Evolutionary conservation across 2,113 vertebrate species (phyloP).

Genomic region (Atlantisia rogersi): DNA sequence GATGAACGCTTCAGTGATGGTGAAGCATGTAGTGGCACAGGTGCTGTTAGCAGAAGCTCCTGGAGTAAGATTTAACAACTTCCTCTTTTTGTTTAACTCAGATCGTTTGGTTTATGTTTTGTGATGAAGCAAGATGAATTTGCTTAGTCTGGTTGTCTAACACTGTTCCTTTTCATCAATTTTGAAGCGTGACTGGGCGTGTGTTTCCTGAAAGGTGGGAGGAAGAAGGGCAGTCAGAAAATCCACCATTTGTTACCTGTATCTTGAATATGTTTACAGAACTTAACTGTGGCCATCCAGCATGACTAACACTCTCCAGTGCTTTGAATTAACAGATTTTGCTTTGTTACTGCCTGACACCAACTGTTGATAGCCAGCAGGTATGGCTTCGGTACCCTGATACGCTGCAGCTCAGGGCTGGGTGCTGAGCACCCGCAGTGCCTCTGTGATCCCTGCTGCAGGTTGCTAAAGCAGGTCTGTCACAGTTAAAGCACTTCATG

Average conservation of each 20-base stretch:
- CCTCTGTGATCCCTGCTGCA: not conserved
- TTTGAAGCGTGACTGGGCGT: not conserved
- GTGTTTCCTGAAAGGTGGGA: slow-evolving; percentile 35
- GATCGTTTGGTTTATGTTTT: not conserved
- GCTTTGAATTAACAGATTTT: slow-evolving; percentile 8
- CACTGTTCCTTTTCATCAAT: not conserved
- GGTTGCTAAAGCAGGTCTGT: not conserved
- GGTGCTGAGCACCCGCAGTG: not conserved
- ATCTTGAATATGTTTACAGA: not conserved
- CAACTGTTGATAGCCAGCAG: not conserved
- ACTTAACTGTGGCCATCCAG: not conserved
- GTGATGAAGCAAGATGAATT: not conserved
- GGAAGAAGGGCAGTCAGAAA: slow-evolving; percentile 4
- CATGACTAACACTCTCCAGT: slow-evolving; percentile 4
- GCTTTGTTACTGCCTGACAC: not conserved
- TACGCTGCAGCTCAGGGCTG: not conserved
- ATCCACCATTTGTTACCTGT: not conserved
- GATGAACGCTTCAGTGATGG: slow-evolving; percentile 81
- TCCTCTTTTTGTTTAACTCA: not conserved
- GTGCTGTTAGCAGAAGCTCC: slow-evolving; percentile 52
- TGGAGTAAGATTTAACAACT: slow-evolving; percentile 56
- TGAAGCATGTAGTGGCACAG: slow-evolving; percentile 77
- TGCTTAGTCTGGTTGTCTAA: slow-evolving; percentile 31
- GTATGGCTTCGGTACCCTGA: rapidly evolving
- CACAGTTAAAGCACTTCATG: not conserved